These are phyloP conservation scores for Lagodon rhomboides DNA, from an alignment of 2,797 vertebrate genomes.

Conservation along the genomic window DNA sequence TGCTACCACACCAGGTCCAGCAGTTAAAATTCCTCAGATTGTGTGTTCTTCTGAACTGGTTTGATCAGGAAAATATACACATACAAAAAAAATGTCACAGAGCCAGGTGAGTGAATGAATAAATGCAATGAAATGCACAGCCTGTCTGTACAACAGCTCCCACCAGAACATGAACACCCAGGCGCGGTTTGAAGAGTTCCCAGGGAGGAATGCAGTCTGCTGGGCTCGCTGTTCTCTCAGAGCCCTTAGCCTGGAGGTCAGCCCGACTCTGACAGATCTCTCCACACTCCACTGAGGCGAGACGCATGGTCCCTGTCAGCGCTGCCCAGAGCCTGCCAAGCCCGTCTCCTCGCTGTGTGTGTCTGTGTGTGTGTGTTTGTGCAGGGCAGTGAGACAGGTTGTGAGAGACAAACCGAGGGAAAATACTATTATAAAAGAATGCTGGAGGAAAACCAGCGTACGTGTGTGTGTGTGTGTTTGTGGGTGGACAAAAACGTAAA, in stretches of 20 bases:
- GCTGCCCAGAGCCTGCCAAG: conserved; percentile 56
- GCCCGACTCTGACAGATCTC: conserved; percentile 73
- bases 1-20: background rate
- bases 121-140: background rate
- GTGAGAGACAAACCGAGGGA: conserved; percentile 21
- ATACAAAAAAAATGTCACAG: background rate
- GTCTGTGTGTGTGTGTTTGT: conserved; percentile 10
- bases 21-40: conserved; percentile 29
- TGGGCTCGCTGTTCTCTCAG: conserved; percentile 47
- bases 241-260: conserved; percentile 73
- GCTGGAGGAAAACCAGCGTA: background rate
- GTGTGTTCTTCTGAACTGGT: background rate
- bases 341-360: conserved; percentile 35
- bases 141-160: background rate
- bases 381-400: conserved; percentile 1
- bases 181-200: conserved; percentile 1
- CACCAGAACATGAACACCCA: conserved; percentile 3
- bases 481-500: background rate
- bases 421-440: conserved; percentile 10
- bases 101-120: background rate
- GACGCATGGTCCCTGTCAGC: conserved; percentile 72
- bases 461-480: background rate
- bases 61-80: background rate
- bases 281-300: conserved; percentile 75
- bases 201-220: conserved; percentile 47